Percentiles rank a stretch among this genome's conserved stretches.
These are phyloP conservation scores for Atrichornis clamosus DNA, from an alignment of 2,113 vertebrate genomes.

Conservation along the genomic window DNA sequence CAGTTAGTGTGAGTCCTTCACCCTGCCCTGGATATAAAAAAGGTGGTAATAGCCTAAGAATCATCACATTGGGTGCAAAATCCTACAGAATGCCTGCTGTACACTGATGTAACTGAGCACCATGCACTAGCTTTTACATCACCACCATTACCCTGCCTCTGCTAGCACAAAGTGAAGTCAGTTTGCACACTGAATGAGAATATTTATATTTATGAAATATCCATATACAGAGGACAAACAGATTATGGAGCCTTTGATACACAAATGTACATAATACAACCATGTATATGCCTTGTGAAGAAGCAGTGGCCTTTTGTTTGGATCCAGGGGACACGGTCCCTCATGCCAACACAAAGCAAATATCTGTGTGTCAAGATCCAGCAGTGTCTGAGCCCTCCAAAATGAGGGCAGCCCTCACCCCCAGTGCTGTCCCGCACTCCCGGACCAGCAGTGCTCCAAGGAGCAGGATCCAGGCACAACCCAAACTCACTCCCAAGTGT, in stretches of 20 bases:
- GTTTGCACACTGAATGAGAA: neutral
- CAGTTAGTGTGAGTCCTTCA: neutral
- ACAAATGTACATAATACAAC: neutral
- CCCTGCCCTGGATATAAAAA: neutral
- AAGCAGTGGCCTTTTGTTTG: neutral
- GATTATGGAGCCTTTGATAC: neutral
- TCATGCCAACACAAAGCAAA: neutral
- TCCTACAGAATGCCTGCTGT: neutral
- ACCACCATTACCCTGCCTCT: neutral
- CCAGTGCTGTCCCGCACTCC: accelerated
- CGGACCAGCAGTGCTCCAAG: accelerated
- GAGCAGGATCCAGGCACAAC: neutral
- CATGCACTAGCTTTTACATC: neutral
- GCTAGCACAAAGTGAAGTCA: neutral
- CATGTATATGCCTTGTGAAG: neutral
- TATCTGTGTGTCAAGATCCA: accelerated
- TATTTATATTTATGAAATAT: neutral
- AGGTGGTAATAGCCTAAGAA: neutral
- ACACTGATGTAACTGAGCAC: neutral
- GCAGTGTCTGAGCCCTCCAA: accelerated
- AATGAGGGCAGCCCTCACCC: neutral
- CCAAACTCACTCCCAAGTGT: neutral
- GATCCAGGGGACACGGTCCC: neutral
- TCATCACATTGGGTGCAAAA: neutral
- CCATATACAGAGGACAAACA: neutral